Base-by-base conservation (phyloP, 2,113 vertebrate species). In the Eidolon helvum region DNA sequence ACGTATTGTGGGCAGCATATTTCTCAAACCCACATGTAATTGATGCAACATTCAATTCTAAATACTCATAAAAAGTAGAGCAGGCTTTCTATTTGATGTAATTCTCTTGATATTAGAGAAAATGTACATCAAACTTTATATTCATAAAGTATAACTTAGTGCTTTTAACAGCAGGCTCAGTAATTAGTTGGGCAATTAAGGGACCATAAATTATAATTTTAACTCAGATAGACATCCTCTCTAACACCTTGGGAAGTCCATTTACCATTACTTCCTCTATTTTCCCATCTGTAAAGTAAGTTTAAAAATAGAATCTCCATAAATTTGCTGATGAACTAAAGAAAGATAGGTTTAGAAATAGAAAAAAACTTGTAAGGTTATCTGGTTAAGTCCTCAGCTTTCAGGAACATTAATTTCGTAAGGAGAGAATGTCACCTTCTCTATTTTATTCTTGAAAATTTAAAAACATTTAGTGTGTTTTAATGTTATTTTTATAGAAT, bases 111-210 rank as follows among this genome's bases (percentile, higher is more conserved):
- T 96, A 94, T 88, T 50, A 90, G 95, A 95, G 74, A 85, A 97
- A 98, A 94, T 97, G 68, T 95, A 55, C 91, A 97, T 96, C 91
- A 96, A 87, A 89, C 94, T 97, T 97, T 87, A 89, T 97, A 97
- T 97, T 96, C 87, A 96, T 93, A 95, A 97, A 97, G 78, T 97
- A 87, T 96, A 97, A 98, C 97, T 94, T 96, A 66, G 72, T 96
- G 97, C 91, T 97, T 97, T 98, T 96, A 97, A 91, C 97, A 98
- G 97, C 94, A 97, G 96, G 80, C 93, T 95, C 1, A 0, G 93
- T 98, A 95, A 97, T 97, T 97, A 97, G 96, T 92, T 94, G 96
- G 84, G 83, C 93, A 97, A 97, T 97, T 96, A 97, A 98, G 66
- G 69, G 93, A 38, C 68, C 30, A 7, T 97, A 97, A 97, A 96